A percentile compares a stretch with the other conserved stretches of the same genome.
Evolutionary conservation across 2,113 vertebrate genomes (phyloP).

Genomic region (Burhinus oedicnemus): DNA sequence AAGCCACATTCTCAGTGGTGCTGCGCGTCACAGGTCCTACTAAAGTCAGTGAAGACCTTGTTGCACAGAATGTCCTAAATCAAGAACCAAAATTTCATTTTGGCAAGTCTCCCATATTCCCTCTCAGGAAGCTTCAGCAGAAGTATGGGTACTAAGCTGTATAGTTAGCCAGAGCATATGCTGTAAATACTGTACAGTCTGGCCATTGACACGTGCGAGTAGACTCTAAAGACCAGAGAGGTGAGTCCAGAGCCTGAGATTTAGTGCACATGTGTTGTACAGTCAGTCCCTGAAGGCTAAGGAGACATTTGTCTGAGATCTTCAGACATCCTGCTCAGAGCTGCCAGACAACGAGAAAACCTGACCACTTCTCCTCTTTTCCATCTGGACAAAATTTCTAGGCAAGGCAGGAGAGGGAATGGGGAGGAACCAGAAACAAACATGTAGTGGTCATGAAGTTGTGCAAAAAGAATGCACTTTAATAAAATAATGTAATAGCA

Average conservation of each 20-base stretch:
- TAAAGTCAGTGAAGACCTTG: neutral
- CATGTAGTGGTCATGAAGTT: neutral
- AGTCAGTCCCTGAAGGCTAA: neutral
- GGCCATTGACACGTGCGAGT: neutral
- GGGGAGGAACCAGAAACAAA: neutral
- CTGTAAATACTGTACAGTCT: neutral
- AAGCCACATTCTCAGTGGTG: neutral
- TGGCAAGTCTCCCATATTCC: neutral
- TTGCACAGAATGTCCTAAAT: neutral
- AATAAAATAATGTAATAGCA: neutral
- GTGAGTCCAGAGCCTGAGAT: neutral
- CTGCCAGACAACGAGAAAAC: neutral
- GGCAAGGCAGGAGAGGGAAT: fast-evolving
- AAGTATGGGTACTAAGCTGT: neutral
- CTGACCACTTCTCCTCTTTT: neutral
- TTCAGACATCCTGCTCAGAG: neutral
- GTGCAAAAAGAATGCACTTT: neutral
- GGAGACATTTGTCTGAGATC: neutral
- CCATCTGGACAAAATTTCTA: neutral
- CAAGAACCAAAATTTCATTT: neutral
- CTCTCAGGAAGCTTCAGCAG: neutral
- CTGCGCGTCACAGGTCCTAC: neutral
- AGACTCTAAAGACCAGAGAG: neutral
- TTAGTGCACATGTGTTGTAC: neutral
- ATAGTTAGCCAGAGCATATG: neutral